Evolutionary conservation across 1,140 invertebrate genomes (phyloP), one percentile per base, ranked within the genome.

Genomic region (Halotydeus destructor): DNA sequence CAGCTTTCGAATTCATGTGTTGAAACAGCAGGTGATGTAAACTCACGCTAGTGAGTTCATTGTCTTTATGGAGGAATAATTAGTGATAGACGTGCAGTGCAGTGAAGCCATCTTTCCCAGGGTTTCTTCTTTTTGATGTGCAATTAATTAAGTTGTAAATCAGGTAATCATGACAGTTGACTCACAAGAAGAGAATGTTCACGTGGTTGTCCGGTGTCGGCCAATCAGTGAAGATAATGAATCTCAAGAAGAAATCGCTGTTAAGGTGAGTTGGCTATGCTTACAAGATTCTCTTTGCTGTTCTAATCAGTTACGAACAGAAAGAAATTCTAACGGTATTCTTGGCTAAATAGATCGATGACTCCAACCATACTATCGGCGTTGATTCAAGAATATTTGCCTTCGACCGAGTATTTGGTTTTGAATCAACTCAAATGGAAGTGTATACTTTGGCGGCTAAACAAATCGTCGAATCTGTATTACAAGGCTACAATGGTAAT

Each of bases 131-230:
- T n/a, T n/a, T n/a, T n/a, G n/a, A n/a, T n/a, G n/a, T n/a, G n/a
- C n/a, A n/a, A n/a, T n/a, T n/a, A n/a, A n/a, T n/a, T n/a, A n/a
- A n/a, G n/a, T n/a, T n/a, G n/a, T n/a, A n/a, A n/a, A n/a, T n/a
- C n/a, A n/a, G n/a, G n/a, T 28, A 28, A 28, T 28, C 14, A 28
- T 28, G 8, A 9, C 14, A n/a, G 27, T 9, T 28, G 8, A n/a
- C 14, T 38, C 36, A 5, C 30, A 31, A 35, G 47, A 45, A 34
- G 68, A 69, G 45, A 71, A 69, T 52, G 67, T 70, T 31, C 70
- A 78, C 45, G 85, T 91, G 25, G 79, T 85, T 22, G 77, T 91
- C 14, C 67, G 86, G 44, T 74, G 84, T 46, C 69, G 86, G 41
- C 86, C 86, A 0, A 68, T 88, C 55, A 83, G 74, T 57, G 71